Conservation (phyloP, 2,113 vertebrate genomes). For the Beaufortia kweichowensis region DNA sequence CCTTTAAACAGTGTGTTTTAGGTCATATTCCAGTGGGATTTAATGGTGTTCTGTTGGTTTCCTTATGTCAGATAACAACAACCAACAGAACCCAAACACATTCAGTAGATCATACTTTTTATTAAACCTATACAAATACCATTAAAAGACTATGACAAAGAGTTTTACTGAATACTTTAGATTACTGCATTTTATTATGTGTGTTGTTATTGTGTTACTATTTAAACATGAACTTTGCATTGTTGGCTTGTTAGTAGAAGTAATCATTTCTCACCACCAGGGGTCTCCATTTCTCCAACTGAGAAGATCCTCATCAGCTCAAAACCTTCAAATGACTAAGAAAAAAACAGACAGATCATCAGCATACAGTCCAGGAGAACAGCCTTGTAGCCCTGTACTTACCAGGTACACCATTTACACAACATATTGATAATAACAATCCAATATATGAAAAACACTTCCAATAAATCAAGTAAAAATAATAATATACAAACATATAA, state of each 20-base stretch:
- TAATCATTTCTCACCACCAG: conserved; percentile 66
- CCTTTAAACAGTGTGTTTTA: too few relatives aligned
- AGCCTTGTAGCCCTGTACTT: conserved; percentile 18
- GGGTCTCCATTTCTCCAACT: conserved; percentile 75
- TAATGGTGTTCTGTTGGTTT: too few relatives aligned
- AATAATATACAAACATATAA: not conserved
- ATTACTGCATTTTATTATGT: not conserved
- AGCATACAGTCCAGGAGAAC: conserved; percentile 71
- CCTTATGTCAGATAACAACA: too few relatives aligned
- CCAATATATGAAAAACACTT: not conserved
- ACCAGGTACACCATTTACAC: conserved; percentile 66
- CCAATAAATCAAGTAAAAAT: not conserved
- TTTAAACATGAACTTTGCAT: not conserved
- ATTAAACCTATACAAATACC: too few relatives aligned
- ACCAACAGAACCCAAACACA: too few relatives aligned
- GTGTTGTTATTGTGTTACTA: not conserved
- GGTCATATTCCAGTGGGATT: too few relatives aligned
- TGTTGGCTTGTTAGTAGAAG: too few relatives aligned
- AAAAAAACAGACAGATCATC: conserved; percentile 73
- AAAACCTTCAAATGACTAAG: conserved; percentile 71
- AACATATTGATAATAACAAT: not conserved
- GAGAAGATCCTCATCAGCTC: conserved; percentile 75
- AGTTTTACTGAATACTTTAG: too few relatives aligned
- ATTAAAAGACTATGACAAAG: too few relatives aligned
- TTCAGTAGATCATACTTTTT: too few relatives aligned